These are phyloP conservation scores for Sacculina carcini DNA, from an alignment of 2,888 invertebrate genomes.

Conservation along the genomic window DNA sequence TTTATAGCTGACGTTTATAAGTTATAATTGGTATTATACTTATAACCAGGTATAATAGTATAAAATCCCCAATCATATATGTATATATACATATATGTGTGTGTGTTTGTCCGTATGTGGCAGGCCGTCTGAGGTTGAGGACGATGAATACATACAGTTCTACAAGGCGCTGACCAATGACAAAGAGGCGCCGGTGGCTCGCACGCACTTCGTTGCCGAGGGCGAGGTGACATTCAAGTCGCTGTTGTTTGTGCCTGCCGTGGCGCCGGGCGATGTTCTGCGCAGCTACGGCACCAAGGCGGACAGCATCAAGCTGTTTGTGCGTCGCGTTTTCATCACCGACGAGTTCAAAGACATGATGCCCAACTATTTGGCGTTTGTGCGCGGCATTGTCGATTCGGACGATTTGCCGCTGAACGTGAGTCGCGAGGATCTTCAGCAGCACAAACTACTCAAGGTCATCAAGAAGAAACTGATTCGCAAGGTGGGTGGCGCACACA, in stretches of 20 bases:
- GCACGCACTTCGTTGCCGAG: slow-evolving; percentile 89
- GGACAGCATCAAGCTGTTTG: slow-evolving; percentile 88
- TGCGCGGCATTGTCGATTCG: slow-evolving; percentile 90
- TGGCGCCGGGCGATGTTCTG: slow-evolving; percentile 76
- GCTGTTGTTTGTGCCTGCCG: slow-evolving; percentile 69
- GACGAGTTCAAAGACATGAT: slow-evolving; percentile 97
- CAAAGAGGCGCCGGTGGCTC: slow-evolving; percentile 47
- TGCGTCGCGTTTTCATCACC: slow-evolving; percentile 93
- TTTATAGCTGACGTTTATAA: no score
- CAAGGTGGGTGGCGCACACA: no score
- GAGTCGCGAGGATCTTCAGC: slow-evolving; percentile 88
- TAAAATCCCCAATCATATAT: no score
- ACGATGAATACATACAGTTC: slow-evolving; percentile 78
- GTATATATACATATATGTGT: no score
- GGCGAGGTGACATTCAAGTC: slow-evolving; percentile 98
- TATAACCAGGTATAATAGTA: no score
- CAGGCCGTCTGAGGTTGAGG: slow-evolving; percentile 44
- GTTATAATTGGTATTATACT: no score
- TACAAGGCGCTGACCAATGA: slow-evolving; percentile 88
- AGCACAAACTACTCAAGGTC: slow-evolving; percentile 81
- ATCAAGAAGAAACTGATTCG: slow-evolving; percentile 96
- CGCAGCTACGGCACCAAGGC: slow-evolving; percentile 81
- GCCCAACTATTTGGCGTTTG: slow-evolving; percentile 86
- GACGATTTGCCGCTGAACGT: slow-evolving; percentile 97
- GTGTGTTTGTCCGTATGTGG: slow-evolving; percentile 9